Evolutionary conservation across 1,140 invertebrate genomes (phyloP), one percentile per base, ranked within the genome.

Genomic region (Procambarus clarkii): DNA sequence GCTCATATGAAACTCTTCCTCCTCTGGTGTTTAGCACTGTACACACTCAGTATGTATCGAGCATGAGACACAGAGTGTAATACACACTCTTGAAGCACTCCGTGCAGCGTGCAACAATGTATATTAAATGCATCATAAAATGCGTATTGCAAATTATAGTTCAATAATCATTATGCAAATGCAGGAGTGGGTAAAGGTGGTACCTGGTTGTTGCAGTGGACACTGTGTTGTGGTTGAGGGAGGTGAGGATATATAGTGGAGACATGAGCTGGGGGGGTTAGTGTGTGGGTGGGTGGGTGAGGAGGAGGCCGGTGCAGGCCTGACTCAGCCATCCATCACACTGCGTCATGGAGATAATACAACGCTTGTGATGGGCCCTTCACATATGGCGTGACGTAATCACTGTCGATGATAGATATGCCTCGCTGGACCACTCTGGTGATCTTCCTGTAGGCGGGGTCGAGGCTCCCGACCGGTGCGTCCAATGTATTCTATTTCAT

Each of bases 101-200:
- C 2, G 34, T 74, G 7, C 11, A 74, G 24, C 1, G 34, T 15
- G 7, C 4, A 8, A 34, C 69, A 34, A 74, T 69, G 4, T 69
- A n/a, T 18, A 69, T 18, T 69, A 69, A 69, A 18, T 21, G 15
- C 21, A 15, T 64, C 60, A 64, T 64, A n/a, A 64, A 64, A 18
- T 64, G 18, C 3, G 9, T n/a, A 11, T n/a, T 18, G 64, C 18
- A 18, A 5, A 21, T n/a, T 21, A 5, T n/a, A 11, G 7, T 0
- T 74, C n/a, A 74, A 24, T 74, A 74, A 34, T 21, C n/a, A 74
- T 74, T 74, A 74, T 74, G 69, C 11, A 5, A 74, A 74, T 74
- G 21, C 0, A 34, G 7, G 8, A 4, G 34, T 74, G 3, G n/a
- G 69, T 74, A 74, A 34, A 74, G n/a, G 2, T 34, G 34, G 34